Base-by-base conservation (phyloP, 2,888 invertebrate genomes). In the Choristoneura rosaceana region DNA sequence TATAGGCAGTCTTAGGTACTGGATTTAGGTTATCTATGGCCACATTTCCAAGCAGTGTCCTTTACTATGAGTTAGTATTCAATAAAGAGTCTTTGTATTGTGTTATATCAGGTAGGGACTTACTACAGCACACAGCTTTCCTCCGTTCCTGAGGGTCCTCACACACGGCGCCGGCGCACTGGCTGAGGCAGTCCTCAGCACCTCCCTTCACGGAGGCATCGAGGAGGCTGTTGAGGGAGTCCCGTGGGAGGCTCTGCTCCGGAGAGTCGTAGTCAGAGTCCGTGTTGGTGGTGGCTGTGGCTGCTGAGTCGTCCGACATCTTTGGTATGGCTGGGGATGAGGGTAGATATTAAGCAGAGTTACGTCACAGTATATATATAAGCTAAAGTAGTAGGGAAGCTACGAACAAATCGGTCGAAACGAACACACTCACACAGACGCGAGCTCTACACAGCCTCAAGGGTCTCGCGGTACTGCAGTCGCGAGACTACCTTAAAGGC, bases 191-290 rank as follows among this genome's bases (percentile, higher is more conserved):
- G 67, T 76, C 75, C 3, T 81, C 82, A 0, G 64, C 74, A 0
- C 76, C 77, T 8, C 47, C 67, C 8, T 77, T 74, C 7, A 68
- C 67, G 15, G 62, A 75, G 65, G 76, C 79, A 0, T 82, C 82
- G 3, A 85, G 77, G 0, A 89, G 75, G 66, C 86, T 87, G 76
- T 88, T 82, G 0, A 82, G 76, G 0, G 88, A 88, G 34, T 86
- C 85, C 34, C 80, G 78, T 4, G 55, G 55, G 2, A 82, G 81
- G 0, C 80, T 80, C 15, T 64, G 43, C 4, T 15, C 52, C 33
- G 59, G 65, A 8, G 71, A 66, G 60, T 52, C 60, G 12, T 66
- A 66, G 0, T 83, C 81, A 8, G 74, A 76, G 59, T 82, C 81
- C 34, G 77, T 80, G 50, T 78, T 61, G 0, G 80, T 75, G 0